These are phyloP conservation scores for Micrasema longulum DNA, from an alignment of 1,140 invertebrate species.

Conservation along the genomic window DNA sequence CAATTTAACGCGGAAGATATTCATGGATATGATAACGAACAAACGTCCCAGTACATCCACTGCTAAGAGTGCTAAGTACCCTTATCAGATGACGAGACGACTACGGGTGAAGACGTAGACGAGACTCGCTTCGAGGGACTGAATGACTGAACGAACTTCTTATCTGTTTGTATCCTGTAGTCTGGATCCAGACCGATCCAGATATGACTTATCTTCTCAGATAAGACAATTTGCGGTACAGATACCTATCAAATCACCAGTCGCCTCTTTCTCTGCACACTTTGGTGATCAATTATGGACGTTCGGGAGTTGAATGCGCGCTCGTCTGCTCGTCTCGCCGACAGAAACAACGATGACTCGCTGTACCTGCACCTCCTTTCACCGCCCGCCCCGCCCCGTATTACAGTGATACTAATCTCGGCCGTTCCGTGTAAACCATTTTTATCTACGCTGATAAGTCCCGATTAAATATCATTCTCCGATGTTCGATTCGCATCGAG, in stretches of 20 bases:
- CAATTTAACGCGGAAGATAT: no score
- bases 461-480: conserved; percentile 9
- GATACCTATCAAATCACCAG: not conserved
- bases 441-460: conserved; percentile 30
- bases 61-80: no score
- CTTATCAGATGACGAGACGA: no score
- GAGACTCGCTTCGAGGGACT: no score
- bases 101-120: no score
- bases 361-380: not conserved
- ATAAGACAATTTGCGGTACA: not conserved
- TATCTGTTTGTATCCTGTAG: not conserved
- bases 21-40: no score
- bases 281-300: no score
- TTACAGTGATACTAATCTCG: not conserved
- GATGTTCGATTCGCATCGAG: conserved; percentile 10
- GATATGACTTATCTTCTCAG: not conserved
- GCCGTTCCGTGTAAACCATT: not conserved
- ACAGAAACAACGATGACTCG: not conserved
- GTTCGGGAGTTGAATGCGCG: not conserved
- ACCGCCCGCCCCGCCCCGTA: not conserved
- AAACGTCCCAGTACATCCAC: no score
- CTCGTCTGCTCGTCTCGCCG: not conserved
- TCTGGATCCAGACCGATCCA: conserved; percentile 2
- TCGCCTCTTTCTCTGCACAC: not conserved
- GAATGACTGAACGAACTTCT: no score